phyloP scores from a whole-genome alignment of 2,888 invertebrate species.

The Drosophila emarginata region DNA sequence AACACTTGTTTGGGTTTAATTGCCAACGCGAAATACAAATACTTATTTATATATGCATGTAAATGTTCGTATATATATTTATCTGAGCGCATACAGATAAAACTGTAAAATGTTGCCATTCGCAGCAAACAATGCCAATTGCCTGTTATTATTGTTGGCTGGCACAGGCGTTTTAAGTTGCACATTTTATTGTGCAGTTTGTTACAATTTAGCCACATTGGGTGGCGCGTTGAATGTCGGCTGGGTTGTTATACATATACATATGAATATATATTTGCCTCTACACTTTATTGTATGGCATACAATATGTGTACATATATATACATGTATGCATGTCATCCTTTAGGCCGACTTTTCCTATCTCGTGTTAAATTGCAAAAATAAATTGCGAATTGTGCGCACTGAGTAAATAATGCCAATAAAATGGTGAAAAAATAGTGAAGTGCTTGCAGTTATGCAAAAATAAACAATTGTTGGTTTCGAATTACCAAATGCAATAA shows the following conservation, averaged over 20 bases:
- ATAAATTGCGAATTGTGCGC: slow-evolving; percentile 73
- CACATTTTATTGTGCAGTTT: slow-evolving; percentile 71
- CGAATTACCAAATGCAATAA: slow-evolving; percentile 53
- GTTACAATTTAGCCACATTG: slow-evolving; percentile 64
- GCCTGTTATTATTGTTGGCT: slow-evolving; percentile 36
- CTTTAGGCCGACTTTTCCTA: slow-evolving; percentile 33
- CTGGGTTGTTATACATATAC: slow-evolving; percentile 10
- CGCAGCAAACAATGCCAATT: slow-evolving; percentile 26
- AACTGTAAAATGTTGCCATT: slow-evolving; percentile 9
- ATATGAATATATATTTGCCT: slow-evolving; percentile 26
- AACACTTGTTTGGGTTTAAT: slow-evolving; percentile 78
- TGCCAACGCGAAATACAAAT: slow-evolving; percentile 70
- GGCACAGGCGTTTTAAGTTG: slow-evolving; percentile 68
- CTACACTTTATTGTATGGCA: neutral
- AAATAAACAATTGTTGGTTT: slow-evolving; percentile 55
- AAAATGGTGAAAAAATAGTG: slow-evolving; percentile 73
- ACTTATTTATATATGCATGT: slow-evolving; percentile 6
- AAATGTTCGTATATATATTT: slow-evolving; percentile 5
- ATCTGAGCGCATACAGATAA: slow-evolving; percentile 3
- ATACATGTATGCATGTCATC: slow-evolving; percentile 29
- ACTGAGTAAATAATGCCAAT: slow-evolving; percentile 40
- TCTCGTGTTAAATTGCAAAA: slow-evolving; percentile 76
- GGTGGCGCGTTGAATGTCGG: slow-evolving; percentile 37
- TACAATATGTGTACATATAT: neutral
- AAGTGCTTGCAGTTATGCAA: slow-evolving; percentile 70